Evolutionary conservation across 1,140 invertebrate species (phyloP).

Genomic region (Tribolium castaneum): DNA sequence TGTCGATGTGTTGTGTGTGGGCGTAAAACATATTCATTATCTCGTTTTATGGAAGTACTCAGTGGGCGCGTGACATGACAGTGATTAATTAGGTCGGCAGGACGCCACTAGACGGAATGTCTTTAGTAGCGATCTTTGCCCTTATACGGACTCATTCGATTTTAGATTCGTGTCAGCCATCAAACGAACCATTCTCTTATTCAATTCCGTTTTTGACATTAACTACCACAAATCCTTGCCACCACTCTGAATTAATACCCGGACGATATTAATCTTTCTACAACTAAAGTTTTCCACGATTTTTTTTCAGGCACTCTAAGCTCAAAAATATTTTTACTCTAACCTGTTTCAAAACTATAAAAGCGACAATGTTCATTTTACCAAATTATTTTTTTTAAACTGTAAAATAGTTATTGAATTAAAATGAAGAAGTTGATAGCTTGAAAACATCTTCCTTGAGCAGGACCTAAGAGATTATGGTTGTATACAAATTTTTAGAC

Average conservation of each 20-base stretch:
- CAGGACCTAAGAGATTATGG: too few species aligned
- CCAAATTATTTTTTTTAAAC: too few species aligned
- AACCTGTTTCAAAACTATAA: too few species aligned
- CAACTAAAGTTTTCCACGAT: too few species aligned
- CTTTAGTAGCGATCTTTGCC: slow-evolving; percentile 13
- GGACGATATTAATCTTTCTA: too few species aligned
- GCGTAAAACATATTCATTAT: slow-evolving; percentile 46
- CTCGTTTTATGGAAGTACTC: slow-evolving; percentile 43
- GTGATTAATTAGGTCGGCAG: slow-evolving; percentile 38
- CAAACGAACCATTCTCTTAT: neutral
- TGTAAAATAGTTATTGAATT: too few species aligned
- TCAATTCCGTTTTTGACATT: slow-evolving; percentile 1
- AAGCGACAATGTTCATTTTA: too few species aligned
- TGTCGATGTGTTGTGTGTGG: slow-evolving; percentile 23
- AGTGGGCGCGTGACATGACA: slow-evolving; percentile 38
- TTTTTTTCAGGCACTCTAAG: too few species aligned
- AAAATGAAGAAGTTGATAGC: too few species aligned
- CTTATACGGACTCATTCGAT: neutral
- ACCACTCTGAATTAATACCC: neutral
- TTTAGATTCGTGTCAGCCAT: neutral
- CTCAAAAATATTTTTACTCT: too few species aligned
- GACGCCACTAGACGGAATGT: slow-evolving; percentile 15
- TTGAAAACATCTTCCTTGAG: too few species aligned
- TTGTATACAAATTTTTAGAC: too few species aligned
- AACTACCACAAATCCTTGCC: neutral